These are phyloP conservation scores for Caenorhabditis remanei DNA, from an alignment of 1,140 invertebrate genomes.

Conservation along the genomic window DNA sequence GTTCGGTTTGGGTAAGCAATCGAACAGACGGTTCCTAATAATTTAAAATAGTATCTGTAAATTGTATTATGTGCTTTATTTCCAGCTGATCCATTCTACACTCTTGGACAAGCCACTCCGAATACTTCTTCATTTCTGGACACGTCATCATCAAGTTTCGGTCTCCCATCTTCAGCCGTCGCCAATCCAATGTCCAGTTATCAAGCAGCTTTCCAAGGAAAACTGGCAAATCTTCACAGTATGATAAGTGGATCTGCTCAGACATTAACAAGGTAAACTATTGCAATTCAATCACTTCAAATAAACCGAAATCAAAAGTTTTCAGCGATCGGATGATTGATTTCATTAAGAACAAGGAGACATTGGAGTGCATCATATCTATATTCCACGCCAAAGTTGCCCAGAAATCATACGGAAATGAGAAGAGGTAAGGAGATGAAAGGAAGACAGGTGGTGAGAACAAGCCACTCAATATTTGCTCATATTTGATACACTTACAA, in stretches of 20 bases:
- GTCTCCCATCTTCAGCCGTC: neutral
- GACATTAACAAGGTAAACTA: conserved; percentile 19
- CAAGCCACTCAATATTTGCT: conserved; percentile 43
- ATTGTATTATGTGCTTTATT: neutral
- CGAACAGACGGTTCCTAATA: neutral
- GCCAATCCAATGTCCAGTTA: conserved; percentile 19
- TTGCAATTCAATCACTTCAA: neutral
- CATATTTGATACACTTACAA: conserved; percentile 50
- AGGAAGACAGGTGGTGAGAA: neutral
- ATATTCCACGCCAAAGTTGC: conserved; percentile 97
- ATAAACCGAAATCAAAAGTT: neutral
- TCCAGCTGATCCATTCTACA: conserved; percentile 45
- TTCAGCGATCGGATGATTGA: conserved; percentile 72
- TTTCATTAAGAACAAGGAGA: conserved; percentile 69
- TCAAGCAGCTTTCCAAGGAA: neutral
- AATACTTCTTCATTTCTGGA: conserved; percentile 38
- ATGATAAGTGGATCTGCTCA: neutral
- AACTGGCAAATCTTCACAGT: conserved; percentile 14
- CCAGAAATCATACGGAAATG: conserved; percentile 99
- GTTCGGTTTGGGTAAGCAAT: no score
- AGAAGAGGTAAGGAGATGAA: conserved; percentile 84
- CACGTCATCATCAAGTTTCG: conserved; percentile 10
- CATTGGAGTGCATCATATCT: conserved; percentile 82
- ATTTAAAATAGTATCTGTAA: neutral
- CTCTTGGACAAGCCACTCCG: conserved; percentile 3